Evolutionary conservation across 2,113 vertebrate genomes (phyloP).

Genomic region (Hydrolagus affinis): DNA sequence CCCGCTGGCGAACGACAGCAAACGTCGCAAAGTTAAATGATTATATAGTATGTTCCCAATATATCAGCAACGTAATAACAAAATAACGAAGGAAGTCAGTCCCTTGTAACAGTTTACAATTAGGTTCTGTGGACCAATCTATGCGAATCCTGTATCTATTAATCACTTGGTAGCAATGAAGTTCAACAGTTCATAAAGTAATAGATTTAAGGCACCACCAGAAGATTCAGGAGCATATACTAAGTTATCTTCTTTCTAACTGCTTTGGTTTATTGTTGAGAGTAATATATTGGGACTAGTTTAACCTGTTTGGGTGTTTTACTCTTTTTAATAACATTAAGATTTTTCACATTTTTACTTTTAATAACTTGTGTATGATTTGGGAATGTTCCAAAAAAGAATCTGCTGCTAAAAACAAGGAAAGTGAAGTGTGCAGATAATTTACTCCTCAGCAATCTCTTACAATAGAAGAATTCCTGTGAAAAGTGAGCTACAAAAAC

Average conservation of each 20-base stretch:
- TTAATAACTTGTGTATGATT: background rate
- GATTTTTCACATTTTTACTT: background rate
- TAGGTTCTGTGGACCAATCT: background rate
- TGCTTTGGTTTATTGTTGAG: background rate
- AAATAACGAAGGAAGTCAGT: background rate
- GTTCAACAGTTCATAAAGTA: background rate
- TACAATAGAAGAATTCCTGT: background rate
- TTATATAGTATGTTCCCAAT: too few relatives aligned
- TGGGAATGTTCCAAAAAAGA: background rate
- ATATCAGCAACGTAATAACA: too few relatives aligned
- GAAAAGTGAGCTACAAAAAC: background rate
- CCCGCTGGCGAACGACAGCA: too few relatives aligned
- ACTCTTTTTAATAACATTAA: background rate
- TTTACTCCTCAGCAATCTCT: background rate
- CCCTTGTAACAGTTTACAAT: background rate
- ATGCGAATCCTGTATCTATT: background rate
- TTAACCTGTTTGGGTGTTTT: background rate
- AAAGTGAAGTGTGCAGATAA: background rate
- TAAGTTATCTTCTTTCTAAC: conserved; percentile 12
- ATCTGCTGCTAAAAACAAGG: background rate
- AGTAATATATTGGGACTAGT: background rate
- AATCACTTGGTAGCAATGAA: background rate
- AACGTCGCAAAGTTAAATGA: too few relatives aligned
- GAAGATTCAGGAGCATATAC: background rate
- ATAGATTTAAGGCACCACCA: background rate